phyloP scores from a whole-genome alignment of 35 echinoderm and acorn worm genomes.

The Stichopus chloronotus region DNA sequence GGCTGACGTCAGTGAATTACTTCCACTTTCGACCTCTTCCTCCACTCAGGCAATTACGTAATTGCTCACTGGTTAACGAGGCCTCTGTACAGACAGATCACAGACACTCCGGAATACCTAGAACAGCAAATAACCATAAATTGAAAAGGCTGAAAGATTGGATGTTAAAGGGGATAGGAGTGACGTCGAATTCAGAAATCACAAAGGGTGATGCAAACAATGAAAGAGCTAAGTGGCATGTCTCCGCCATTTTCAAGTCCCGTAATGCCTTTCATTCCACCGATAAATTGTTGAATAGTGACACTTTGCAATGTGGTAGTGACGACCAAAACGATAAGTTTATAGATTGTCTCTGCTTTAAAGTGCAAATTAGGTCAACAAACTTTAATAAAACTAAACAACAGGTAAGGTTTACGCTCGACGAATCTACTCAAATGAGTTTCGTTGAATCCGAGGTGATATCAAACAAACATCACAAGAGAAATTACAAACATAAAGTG shows the following conservation, averaged over 20 bases:
- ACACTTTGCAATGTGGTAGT: not conserved
- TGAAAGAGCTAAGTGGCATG: not conserved
- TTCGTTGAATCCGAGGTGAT: too few species aligned
- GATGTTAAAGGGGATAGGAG: not conserved
- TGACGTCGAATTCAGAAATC: not conserved
- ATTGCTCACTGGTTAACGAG: not conserved
- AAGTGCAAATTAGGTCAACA: not conserved
- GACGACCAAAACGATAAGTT: not conserved
- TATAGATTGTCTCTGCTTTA: not conserved
- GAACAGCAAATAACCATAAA: not conserved
- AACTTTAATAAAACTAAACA: not conserved
- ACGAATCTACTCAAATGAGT: too few species aligned
- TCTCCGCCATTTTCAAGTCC: not conserved
- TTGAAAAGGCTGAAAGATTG: not conserved
- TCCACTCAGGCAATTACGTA: not conserved
- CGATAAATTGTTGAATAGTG: not conserved
- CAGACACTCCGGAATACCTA: not conserved
- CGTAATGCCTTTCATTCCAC: not conserved
- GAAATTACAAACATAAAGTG: not conserved
- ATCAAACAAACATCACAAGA: too few species aligned
- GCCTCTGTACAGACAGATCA: constrained; percentile 8
- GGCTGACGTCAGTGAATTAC: constrained; percentile 13
- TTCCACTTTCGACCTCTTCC: not conserved
- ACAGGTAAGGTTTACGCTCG: not conserved
- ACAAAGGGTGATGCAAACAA: not conserved